Evolutionary conservation across 2,113 vertebrate species (phyloP), one percentile per base, ranked within the genome.

Genomic region (Verasper variegatus): DNA sequence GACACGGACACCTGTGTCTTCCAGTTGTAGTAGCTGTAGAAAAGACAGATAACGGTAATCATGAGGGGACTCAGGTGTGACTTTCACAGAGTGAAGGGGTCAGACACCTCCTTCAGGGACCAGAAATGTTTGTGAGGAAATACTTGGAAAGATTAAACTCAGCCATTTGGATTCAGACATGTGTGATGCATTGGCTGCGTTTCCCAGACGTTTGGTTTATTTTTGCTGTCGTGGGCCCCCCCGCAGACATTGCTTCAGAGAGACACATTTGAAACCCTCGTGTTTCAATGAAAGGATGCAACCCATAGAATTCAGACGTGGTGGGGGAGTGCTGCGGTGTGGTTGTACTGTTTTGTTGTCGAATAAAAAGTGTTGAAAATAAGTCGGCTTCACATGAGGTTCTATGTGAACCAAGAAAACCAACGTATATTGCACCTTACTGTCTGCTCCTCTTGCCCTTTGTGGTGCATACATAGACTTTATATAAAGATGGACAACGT

Each of bases 21-120:
- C 96, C 96, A 96, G 89, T 97, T 97, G 92, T 96, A 97, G 94
- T 95, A 97, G 81, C 96, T 98, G 78, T 14, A 21, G 45, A 21
- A 8, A 14, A 27, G 52, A 56, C n/a, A 78, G 20, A 42, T 4
- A n/a, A 74, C 24, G 59, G 26, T 6, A 5, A 14, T 20, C 9
- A 5, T 65, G 45, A 73, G 17, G 13, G 37, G 14, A 56, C 4
- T 26, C 17, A 13, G 6, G 21, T 72, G 18, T n/a, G 24, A 47
- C 40, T 42, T 13, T 7, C 31, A 31, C 7, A 31, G 31, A 31
- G 31, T 1, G 31, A 31, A 7, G 31, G 31, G 31, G 31, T 31
- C 31, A 5, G 4, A 27, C 27, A 1, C 17, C 27, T 26, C 56
- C 58, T n/a, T 37, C 5, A 61, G 59, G 20, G 59, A 61, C 10